phyloP scores from a whole-genome alignment of 2,888 invertebrate genomes.

The Ectemnius cavifrons region DNA sequence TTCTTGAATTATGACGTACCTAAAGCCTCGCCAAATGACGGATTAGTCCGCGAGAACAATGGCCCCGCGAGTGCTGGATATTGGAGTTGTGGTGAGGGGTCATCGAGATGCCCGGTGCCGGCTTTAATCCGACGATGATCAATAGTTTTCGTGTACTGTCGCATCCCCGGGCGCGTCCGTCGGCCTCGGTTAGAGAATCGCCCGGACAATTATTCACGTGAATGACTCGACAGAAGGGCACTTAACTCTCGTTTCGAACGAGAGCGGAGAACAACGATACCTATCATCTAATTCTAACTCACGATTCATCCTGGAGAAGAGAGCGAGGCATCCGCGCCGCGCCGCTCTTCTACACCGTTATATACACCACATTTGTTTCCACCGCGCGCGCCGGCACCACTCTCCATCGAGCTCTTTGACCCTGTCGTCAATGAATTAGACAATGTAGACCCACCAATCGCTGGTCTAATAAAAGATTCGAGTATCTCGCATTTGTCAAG shows the following conservation, averaged over 20 bases:
- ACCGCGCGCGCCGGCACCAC: constrained; percentile 13
- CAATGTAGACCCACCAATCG: neutral
- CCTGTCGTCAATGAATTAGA: constrained; percentile 25
- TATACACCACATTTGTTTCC: constrained; percentile 22
- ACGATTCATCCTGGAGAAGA: constrained; percentile 39
- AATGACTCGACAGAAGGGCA: constrained; percentile 53
- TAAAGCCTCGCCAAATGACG: constrained; percentile 24
- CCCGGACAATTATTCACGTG: constrained; percentile 55
- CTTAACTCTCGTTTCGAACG: constrained; percentile 29
- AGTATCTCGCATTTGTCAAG: neutral
- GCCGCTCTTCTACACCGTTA: constrained; percentile 26
- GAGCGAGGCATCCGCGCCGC: too few relatives aligned
- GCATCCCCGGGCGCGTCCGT: constrained; percentile 41
- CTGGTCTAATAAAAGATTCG: neutral
- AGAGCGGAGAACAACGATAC: constrained; percentile 55
- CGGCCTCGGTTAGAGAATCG: neutral
- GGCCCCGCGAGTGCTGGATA: constrained; percentile 31
- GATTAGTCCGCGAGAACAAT: constrained; percentile 50
- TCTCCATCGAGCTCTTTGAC: constrained; percentile 21
- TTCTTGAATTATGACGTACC: constrained; percentile 10
- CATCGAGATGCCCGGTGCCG: constrained; percentile 50
- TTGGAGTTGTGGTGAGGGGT: constrained; percentile 33
- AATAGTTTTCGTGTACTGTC: constrained; percentile 55
- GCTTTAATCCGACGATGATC: constrained; percentile 55
- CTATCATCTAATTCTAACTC: constrained; percentile 57